A percentile compares a stretch with the other conserved stretches of the same genome.
phyloP scores from a whole-genome alignment of 1,140 invertebrate genomes.

The Pseudomyrmex flavicornis region DNA sequence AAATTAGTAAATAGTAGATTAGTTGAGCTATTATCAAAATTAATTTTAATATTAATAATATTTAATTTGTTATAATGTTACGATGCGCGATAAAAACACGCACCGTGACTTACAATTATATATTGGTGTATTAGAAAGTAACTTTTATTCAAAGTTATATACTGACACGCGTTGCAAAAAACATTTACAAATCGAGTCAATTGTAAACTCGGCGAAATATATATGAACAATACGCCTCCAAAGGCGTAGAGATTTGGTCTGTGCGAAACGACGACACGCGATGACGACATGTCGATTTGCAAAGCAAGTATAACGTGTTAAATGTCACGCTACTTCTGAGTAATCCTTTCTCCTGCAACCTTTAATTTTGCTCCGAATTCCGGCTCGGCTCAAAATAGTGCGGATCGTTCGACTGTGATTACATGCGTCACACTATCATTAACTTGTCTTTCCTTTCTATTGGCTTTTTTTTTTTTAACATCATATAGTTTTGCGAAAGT shows the following conservation, averaged over 20 bases:
- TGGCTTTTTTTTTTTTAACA: not conserved
- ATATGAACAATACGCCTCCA: not conserved
- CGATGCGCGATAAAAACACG: not conserved
- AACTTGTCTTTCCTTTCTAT: constrained; percentile 28
- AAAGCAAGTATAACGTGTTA: constrained; percentile 5
- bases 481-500: constrained; percentile 17
- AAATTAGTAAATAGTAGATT: not conserved
- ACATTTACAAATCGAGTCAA: not conserved
- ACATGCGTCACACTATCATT: constrained; percentile 13
- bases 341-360: constrained; percentile 44
- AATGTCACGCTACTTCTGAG: not conserved
- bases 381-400: not conserved
- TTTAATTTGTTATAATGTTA: constrained; percentile 1
- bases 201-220: not conserved
- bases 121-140: not conserved
- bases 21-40: not conserved
- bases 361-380: constrained; percentile 49
- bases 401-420: not conserved
- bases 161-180: not conserved
- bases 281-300: not conserved
- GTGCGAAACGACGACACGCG: not conserved
- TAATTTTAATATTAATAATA: not conserved
- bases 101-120: too few relatives aligned
- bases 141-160: constrained; percentile 10
- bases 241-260: constrained; percentile 2